A percentile compares a stretch with the other conserved stretches of the same genome.
Conservation (phyloP, 2,797 vertebrate genomes). For the Poeciliopsis turneri region DNA sequence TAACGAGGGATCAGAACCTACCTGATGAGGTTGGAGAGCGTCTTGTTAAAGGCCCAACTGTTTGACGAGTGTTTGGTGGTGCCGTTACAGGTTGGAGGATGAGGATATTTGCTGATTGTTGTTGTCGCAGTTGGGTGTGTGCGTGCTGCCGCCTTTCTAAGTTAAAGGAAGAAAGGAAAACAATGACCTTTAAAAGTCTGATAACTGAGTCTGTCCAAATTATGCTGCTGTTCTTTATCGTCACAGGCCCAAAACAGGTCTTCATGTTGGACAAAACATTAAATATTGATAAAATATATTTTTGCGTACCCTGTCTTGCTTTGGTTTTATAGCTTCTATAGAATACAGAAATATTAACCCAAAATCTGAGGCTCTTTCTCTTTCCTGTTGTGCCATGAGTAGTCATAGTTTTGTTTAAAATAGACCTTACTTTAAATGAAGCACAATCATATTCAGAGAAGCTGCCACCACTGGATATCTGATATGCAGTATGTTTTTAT, state of each 20-base stretch:
- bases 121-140: constrained; percentile 46
- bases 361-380: neutral
- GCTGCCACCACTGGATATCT: neutral
- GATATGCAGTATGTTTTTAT: neutral
- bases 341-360: neutral
- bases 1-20: constrained; percentile 38
- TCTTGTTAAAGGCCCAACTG: constrained; percentile 81
- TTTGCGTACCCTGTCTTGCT: neutral
- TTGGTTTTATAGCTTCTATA: neutral
- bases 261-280: neutral
- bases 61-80: constrained; percentile 48
- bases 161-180: constrained; percentile 9
- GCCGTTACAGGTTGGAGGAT: constrained; percentile 25
- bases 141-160: constrained; percentile 56
- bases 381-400: neutral
- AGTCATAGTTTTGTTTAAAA: neutral
- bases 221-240: neutral
- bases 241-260: neutral
- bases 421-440: neutral
- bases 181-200: neutral
- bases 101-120: constrained; percentile 15
- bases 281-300: neutral
- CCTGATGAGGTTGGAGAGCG: constrained; percentile 82
- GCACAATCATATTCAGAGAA: neutral
- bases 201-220: neutral